A percentile compares a stretch with the other conserved stretches of the same genome.
These are phyloP conservation scores for Watsonalla binaria DNA, from an alignment of 2,888 invertebrate species.

Conservation along the genomic window DNA sequence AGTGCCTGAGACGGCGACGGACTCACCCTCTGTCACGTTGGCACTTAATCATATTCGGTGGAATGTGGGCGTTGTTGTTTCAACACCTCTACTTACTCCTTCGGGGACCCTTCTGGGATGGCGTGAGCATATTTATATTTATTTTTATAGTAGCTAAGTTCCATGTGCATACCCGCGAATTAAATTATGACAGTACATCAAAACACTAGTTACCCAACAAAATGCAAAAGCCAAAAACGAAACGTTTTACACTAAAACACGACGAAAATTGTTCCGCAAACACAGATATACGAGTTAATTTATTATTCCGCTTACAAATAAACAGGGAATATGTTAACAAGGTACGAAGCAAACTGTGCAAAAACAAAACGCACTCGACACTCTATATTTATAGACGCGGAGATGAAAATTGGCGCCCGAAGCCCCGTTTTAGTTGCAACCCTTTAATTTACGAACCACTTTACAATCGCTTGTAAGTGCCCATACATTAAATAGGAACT, in stretches of 20 bases:
- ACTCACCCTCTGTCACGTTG: no score
- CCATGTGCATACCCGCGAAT: no score
- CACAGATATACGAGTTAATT: constrained; percentile 24
- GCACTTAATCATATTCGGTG: no score
- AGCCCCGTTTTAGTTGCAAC: constrained; percentile 48
- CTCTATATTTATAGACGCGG: constrained; percentile 47
- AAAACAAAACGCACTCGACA: constrained; percentile 22
- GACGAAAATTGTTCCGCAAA: constrained; percentile 2
- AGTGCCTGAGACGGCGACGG: no score
- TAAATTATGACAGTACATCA: not conserved
- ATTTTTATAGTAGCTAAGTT: no score
- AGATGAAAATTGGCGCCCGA: constrained; percentile 48
- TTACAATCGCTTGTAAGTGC: constrained; percentile 6
- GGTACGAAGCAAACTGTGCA: constrained; percentile 28
- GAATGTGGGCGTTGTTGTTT: no score
- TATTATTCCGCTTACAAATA: constrained; percentile 31
- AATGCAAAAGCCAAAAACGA: not conserved
- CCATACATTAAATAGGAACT: not conserved
- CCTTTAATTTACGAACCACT: constrained; percentile 51
- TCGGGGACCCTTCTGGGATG: no score
- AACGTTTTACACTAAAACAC: constrained; percentile 1
- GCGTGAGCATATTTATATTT: no score
- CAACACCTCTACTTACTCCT: no score
- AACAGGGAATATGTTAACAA: constrained; percentile 42
- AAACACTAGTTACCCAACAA: not conserved